Percentiles rank a stretch among this genome's conserved stretches.
Conservation (phyloP, 2,888 invertebrate species). For the Chorisops tibialis region DNA sequence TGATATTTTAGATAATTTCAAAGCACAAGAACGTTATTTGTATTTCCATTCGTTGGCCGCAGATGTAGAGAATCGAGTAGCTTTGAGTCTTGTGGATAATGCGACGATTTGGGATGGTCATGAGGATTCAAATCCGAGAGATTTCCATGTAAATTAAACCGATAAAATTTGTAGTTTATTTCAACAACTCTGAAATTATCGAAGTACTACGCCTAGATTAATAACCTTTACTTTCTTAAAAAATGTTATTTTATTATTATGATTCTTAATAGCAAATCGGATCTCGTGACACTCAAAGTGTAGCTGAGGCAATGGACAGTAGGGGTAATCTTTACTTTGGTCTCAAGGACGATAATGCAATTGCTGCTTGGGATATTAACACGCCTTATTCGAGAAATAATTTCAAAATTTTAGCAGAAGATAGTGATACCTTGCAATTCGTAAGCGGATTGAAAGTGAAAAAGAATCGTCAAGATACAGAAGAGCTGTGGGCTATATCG, state of each 20-base stretch:
- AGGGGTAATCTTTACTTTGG: constrained; percentile 68
- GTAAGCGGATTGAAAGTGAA: constrained; percentile 69
- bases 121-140: constrained; percentile 52
- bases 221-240: neutral
- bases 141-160: constrained; percentile 51
- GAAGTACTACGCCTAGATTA: too few relatives aligned
- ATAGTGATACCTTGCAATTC: constrained; percentile 66
- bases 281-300: constrained; percentile 64
- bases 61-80: constrained; percentile 58
- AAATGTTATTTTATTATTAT: too few relatives aligned
- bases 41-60: constrained; percentile 66
- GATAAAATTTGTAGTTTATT: neutral
- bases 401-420: constrained; percentile 57
- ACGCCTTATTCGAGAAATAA: constrained; percentile 58
- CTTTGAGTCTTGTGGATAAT: constrained; percentile 58
- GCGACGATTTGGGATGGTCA: constrained; percentile 52
- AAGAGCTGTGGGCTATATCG: constrained; percentile 67
- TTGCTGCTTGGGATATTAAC: constrained; percentile 71
- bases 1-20: too few relatives aligned
- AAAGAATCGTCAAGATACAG: constrained; percentile 55
- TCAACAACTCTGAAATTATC: too few relatives aligned
- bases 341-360: constrained; percentile 62
- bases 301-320: constrained; percentile 66
- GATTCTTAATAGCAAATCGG: constrained; percentile 52
- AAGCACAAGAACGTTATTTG: constrained; percentile 49